Evolutionary conservation across 1,140 invertebrate species (phyloP).

Genomic region (Drosophila sturtevanti): DNA sequence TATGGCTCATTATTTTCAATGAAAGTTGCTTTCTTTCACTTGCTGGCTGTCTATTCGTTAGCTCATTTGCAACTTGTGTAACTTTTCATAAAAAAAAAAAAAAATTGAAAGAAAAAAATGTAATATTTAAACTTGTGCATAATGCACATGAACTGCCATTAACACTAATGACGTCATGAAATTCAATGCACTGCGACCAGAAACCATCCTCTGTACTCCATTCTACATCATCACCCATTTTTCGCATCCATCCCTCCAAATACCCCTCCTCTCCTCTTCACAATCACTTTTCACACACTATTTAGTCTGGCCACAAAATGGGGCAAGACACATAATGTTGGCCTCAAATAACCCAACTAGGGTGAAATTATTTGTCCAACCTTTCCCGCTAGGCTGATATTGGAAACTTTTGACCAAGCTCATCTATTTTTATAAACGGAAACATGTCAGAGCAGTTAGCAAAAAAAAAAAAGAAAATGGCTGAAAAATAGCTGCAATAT

Average conservation of each 20-base stretch:
- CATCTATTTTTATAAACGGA: conserved; percentile 8
- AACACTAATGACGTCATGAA: conserved; percentile 64
- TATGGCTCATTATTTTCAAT: conserved; percentile 58
- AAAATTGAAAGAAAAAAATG: conserved; percentile 32
- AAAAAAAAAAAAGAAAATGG: not conserved
- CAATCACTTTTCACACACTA: not conserved
- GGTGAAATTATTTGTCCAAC: conserved; percentile 17
- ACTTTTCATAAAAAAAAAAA: conserved; percentile 47
- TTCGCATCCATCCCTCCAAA: not conserved
- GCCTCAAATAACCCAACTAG: conserved; percentile 17
- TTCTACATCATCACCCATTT: too few relatives aligned
- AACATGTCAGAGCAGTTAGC: not conserved
- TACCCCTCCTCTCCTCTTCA: too few relatives aligned
- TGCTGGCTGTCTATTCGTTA: conserved; percentile 21
- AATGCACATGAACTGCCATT: conserved; percentile 54
- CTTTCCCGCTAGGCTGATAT: conserved; percentile 39
- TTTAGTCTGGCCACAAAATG: conserved; percentile 17
- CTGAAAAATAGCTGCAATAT: not conserved
- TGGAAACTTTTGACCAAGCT: conserved; percentile 42
- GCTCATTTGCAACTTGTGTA: conserved; percentile 41
- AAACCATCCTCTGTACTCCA: not conserved
- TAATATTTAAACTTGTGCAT: conserved; percentile 57
- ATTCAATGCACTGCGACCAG: conserved; percentile 46
- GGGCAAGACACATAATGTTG: conserved; percentile 10
- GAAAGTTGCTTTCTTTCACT: conserved; percentile 29